Conservation (phyloP, 2,797 vertebrate genomes). For the Rhodeus uyekii region DNA sequence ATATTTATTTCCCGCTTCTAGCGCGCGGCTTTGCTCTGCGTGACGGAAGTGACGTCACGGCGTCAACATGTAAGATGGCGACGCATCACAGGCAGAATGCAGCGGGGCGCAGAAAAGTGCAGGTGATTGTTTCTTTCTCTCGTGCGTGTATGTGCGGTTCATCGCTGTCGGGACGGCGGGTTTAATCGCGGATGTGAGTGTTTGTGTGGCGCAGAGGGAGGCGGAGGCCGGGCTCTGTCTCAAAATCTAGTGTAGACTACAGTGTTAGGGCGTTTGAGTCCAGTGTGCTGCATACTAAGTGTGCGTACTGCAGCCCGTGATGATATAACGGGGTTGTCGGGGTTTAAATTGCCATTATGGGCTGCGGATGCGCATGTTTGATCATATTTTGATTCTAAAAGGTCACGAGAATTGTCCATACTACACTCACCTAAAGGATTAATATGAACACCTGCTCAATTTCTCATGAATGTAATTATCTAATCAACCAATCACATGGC, state of each 20-base stretch:
- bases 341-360: neutral
- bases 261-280: neutral
- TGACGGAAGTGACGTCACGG: slow-evolving; percentile 78
- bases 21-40: slow-evolving; percentile 14
- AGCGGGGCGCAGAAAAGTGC: slow-evolving; percentile 88
- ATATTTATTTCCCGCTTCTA: neutral
- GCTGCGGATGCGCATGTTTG: neutral
- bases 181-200: neutral
- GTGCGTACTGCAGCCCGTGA: neutral
- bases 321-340: neutral
- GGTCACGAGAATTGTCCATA: no score
- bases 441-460: no score
- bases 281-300: neutral
- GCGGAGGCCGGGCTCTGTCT: slow-evolving; percentile 24
- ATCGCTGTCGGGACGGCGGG: neutral
- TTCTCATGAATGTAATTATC: no score
- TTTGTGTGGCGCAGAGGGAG: neutral
- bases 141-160: neutral
- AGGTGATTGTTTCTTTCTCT: slow-evolving; percentile 70
- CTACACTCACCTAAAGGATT: no score
- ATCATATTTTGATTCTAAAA: neutral
- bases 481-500: no score
- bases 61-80: slow-evolving; percentile 93
- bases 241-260: neutral
- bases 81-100: slow-evolving; percentile 89